These are phyloP conservation scores for Orientallactaga sibirica DNA, from an alignment of 2,797 vertebrate species.

Conservation along the genomic window DNA sequence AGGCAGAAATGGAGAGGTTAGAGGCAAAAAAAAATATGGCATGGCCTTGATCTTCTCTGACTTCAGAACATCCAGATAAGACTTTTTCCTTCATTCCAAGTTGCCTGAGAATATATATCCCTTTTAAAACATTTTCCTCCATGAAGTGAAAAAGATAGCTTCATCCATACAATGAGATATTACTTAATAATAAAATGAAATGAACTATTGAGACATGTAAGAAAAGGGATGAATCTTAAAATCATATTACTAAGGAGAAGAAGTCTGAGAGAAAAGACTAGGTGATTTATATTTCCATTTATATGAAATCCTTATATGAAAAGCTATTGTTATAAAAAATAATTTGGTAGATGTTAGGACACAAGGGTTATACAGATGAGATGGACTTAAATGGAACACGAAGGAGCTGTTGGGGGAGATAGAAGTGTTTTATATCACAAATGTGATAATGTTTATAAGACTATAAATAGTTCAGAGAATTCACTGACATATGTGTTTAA, in stretches of 20 bases:
- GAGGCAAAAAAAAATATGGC: not conserved
- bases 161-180: not conserved
- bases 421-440: not conserved
- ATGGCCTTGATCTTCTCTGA: not conserved
- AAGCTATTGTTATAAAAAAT: slow-evolving; percentile 10
- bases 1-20: slow-evolving; percentile 13
- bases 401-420: not conserved
- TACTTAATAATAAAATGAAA: slow-evolving; percentile 67
- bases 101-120: slow-evolving; percentile 15
- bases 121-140: not conserved
- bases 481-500: not conserved
- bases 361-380: not conserved
- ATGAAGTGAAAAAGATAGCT: slow-evolving; percentile 19
- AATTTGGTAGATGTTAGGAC: not conserved
- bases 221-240: not conserved
- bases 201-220: not conserved
- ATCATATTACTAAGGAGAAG: slow-evolving; percentile 51
- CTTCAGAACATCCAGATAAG: not conserved
- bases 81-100: slow-evolving; percentile 45
- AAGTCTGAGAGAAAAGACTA: not conserved
- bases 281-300: slow-evolving; percentile 31
- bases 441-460: not conserved
- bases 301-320: slow-evolving; percentile 33
- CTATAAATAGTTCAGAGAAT: not conserved
- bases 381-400: not conserved